Percentiles rank a stretch among this genome's conserved stretches.
Conservation (phyloP, 2,113 vertebrate species). For the Oxygymnocypris stewartii region DNA sequence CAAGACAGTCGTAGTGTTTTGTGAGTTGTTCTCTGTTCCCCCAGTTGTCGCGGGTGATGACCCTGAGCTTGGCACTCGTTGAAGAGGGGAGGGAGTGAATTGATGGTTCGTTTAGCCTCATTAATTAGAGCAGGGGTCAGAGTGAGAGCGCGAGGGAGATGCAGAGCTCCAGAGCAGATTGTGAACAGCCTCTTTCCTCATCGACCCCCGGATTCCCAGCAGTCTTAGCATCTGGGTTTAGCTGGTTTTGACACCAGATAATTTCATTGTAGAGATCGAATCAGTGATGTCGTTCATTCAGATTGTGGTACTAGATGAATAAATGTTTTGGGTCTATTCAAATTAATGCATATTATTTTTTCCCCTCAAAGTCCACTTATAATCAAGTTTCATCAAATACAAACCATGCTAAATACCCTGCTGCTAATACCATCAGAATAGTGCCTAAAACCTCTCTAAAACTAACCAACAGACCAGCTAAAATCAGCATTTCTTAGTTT, state of each 20-base stretch:
- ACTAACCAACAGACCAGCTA: neutral
- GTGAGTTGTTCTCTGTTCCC: constrained; percentile 30
- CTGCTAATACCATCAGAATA: neutral
- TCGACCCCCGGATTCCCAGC: constrained; percentile 6
- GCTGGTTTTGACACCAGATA: neutral
- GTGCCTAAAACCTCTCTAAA: neutral
- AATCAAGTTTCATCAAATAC: neutral
- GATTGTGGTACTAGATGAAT: neutral
- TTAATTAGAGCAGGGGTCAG: constrained; percentile 62
- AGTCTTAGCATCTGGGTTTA: constrained; percentile 3
- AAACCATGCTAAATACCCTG: neutral
- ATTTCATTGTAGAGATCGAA: neutral
- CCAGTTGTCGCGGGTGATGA: constrained; percentile 27
- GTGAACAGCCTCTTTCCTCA: constrained; percentile 26
- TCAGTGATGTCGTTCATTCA: neutral
- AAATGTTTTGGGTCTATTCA: neutral
- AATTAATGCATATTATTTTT: neutral
- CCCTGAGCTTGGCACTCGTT: constrained; percentile 25
- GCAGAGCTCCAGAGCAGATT: constrained; percentile 16
- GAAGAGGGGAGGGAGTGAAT: constrained; percentile 24
- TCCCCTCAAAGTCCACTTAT: neutral
- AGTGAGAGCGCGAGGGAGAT: constrained; percentile 45
- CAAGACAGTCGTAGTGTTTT: constrained; percentile 25
- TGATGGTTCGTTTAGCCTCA: constrained; percentile 67
- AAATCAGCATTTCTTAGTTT: neutral